Base-by-base conservation (phyloP, 2,113 vertebrate genomes). In the Polypterus senegalus region DNA sequence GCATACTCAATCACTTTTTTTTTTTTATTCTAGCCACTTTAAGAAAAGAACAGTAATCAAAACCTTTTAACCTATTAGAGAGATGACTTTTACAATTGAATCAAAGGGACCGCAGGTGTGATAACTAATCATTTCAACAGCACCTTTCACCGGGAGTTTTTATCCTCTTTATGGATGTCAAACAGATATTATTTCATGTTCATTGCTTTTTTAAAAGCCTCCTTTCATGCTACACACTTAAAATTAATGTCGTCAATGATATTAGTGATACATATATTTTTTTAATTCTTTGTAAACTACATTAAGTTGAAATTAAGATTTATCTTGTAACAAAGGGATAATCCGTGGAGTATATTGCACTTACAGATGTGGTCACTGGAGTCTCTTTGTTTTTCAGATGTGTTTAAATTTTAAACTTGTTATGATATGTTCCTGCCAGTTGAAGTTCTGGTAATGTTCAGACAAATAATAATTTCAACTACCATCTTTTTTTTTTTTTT, bases 1-100 rank as follows among this genome's bases (percentile, higher is more conserved):
- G 88, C 79, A 71, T 81, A 84, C 83, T 97, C 93, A 92, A 96
- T 97, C 93, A 95, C 88, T 83, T 89, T 91, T 89, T 94, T 88
- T 94, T 91, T 91, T 85, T 27, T 27, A 27, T 27, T 27, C 27
- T 89, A 91, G 91, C 88, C 83, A 92, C 91, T 96, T 94, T 91
- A 88, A 92, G 89, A 90, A 89, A 93, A 92, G 90, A 92, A 88
- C 88, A 90, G 90, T 94, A 92, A 97, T 97, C 93, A 93, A 94
- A 97, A 96, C 92, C 92, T 97, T 97, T 97, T 93, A 97, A 97
- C 92, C 91, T 96, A 97, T 97, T 97, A 97, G 92, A 83, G 81
- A 88, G 89, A 92, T 92, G 90, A 93, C 91, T 94, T 94, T 90
- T 89, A 89, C 92, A 97, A 98, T 97, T 95, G 95, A 96, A 97